Evolutionary conservation across 2,888 invertebrate species (phyloP), one percentile per base, ranked within the genome.

Genomic region (Zele albiditarsus): DNA sequence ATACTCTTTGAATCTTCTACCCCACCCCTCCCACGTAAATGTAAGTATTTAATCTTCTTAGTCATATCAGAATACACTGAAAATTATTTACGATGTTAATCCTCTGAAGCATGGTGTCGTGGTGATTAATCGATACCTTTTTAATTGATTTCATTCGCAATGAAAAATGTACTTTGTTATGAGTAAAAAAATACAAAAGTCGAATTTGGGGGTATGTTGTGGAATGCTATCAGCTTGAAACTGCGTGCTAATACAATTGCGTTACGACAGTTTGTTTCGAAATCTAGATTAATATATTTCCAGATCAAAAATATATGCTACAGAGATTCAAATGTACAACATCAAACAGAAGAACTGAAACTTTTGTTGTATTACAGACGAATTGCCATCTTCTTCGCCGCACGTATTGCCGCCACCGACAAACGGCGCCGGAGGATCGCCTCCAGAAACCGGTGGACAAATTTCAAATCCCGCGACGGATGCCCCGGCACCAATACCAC

Each of bases 1-100:
- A 93, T 93, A 89, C 93, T 93, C 88, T 94, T 93, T 89, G 91
- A 88, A 85, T 88, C 92, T 88, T 91, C 92, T 86, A 91, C 93
- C 87, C 92, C 93, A 89, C 90, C 93, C 85, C 87, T 89, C 83
- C 87, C 88, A 86, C 90, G 90, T 87, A 91, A 91, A 90, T 91
- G 91, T 91, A 85, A 89, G 89, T 89, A 75, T 68, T n/a, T 28
- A 69, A 42, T 58, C 10, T 23, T 10, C 23, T 38, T 23, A 42
- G 23, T 23, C 4, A 6, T 46, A 5, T n/a, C n/a, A 46, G 23
- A 27, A 23, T 42, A 28, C 27, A 69, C 58, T 38, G 46, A 46
- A 53, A 67, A n/a, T 69, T 16, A 65, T 65, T 57, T 60, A 63
- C 53, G 49, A 23, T 38, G 27, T 53, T 57, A 58, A 31, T 46